Conservation (phyloP, 2,113 vertebrate species). For the Sakesphorus luctuosus region DNA sequence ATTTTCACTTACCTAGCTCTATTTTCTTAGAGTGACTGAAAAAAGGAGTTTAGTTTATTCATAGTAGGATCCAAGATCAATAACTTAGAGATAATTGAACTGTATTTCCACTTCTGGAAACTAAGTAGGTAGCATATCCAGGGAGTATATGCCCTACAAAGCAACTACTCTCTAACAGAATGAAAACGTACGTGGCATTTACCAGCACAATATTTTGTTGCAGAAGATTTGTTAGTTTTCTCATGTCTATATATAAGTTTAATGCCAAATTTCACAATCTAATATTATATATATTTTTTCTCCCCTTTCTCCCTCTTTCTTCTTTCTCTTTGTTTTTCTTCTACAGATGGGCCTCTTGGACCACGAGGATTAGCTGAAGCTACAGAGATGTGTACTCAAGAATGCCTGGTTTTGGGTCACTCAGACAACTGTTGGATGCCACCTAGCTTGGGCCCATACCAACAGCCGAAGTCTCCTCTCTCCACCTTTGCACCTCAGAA, state of each 20-base stretch:
- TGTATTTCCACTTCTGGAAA: neutral
- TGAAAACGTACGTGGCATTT: neutral
- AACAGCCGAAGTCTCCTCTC: slow-evolving; percentile 93
- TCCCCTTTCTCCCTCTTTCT: neutral
- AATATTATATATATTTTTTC: neutral
- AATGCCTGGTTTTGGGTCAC: slow-evolving; percentile 95
- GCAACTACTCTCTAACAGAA: neutral
- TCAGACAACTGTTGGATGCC: slow-evolving; percentile 99
- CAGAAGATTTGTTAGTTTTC: neutral
- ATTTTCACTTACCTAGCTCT: neutral
- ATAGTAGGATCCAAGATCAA: neutral
- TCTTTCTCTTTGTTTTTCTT: neutral
- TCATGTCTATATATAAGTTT: neutral
- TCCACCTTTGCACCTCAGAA: slow-evolving; percentile 91
- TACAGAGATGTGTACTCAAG: slow-evolving; percentile 99
- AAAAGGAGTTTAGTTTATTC: neutral
- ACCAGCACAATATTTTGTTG: neutral
- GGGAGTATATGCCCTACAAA: neutral
- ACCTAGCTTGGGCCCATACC: slow-evolving; percentile 87
- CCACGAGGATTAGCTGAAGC: slow-evolving; percentile 95
- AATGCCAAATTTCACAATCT: neutral
- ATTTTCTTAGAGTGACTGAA: neutral
- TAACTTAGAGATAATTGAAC: neutral
- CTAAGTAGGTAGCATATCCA: neutral
- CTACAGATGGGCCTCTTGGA: slow-evolving; percentile 90